phyloP scores from a whole-genome alignment of 1,140 invertebrate genomes.

The Phortica variegata region DNA sequence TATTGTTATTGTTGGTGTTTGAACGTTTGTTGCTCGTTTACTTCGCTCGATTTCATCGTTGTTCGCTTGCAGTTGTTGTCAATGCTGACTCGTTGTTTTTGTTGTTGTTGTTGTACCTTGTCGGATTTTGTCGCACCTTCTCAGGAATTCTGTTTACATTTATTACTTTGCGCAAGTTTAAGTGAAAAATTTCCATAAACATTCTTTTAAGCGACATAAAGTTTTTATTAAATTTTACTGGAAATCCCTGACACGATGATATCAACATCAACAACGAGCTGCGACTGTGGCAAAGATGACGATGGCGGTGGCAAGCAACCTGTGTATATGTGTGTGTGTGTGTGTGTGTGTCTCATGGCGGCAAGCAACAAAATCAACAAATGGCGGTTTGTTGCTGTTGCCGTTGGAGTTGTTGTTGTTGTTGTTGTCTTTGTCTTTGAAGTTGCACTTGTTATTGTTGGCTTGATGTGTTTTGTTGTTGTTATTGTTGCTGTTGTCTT shows the following conservation, averaged over 20 bases:
- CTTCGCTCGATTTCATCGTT: conserved; percentile 1
- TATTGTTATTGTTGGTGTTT: conserved; percentile 5
- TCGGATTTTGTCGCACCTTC: conserved; percentile 55
- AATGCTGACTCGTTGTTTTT: not conserved
- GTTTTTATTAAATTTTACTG: conserved; percentile 56
- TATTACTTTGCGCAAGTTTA: conserved; percentile 56
- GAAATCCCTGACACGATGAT: conserved; percentile 36
- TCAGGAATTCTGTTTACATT: conserved; percentile 56
- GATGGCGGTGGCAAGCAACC: conserved; percentile 16
- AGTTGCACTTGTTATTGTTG: conserved; percentile 6
- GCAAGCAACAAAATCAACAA: conserved; percentile 34
- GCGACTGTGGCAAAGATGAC: conserved; percentile 7
- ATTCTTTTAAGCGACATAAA: conserved; percentile 57
- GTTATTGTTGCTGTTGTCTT: not conserved
- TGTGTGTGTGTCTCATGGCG: no score
- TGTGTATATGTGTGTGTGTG: no score
- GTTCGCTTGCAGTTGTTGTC: not conserved
- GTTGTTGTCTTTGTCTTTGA: not conserved
- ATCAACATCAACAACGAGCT: conserved; percentile 22
- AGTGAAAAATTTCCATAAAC: conserved; percentile 57
- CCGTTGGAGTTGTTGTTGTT: conserved; percentile 3
- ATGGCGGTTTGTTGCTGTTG: conserved; percentile 52
- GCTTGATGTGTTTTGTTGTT: conserved; percentile 29
- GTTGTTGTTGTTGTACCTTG: conserved; percentile 13
- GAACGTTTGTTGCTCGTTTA: no score